These are phyloP conservation scores for Diplodus puntazzo DNA, from an alignment of 2,797 vertebrate genomes.

Conservation along the genomic window DNA sequence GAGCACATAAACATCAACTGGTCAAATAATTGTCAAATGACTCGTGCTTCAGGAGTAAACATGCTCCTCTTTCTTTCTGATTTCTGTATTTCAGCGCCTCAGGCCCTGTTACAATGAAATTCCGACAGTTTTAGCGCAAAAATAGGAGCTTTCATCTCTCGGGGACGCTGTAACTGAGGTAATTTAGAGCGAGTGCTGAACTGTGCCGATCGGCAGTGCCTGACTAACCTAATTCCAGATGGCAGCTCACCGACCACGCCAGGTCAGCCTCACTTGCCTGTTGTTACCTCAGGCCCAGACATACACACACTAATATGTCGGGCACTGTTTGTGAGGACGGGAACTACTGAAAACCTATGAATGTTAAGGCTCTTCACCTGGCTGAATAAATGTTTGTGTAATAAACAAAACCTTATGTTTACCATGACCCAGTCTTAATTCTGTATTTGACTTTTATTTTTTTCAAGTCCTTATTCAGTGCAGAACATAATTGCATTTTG, in stretches of 20 bases:
- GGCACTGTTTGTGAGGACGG: not conserved
- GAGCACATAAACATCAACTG: not conserved
- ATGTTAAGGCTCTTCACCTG: not conserved
- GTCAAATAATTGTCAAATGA: not conserved
- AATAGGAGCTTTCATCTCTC: constrained; percentile 21
- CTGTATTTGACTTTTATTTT: not conserved
- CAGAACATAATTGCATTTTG: not conserved
- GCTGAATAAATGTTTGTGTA: not conserved
- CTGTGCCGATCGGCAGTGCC: constrained; percentile 33
- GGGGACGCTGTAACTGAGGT: constrained; percentile 1
- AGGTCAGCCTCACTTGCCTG: constrained; percentile 45
- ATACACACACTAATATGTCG: not conserved
- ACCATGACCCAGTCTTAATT: too few species aligned
- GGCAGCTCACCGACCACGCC: constrained; percentile 42
- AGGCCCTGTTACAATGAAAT: constrained; percentile 22
- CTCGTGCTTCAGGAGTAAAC: not conserved
- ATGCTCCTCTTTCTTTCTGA: not conserved
- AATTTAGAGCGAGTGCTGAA: constrained; percentile 31
- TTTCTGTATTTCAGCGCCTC: not conserved
- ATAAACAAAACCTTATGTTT: not conserved
- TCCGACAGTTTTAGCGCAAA: constrained; percentile 29
- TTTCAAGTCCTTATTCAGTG: not conserved
- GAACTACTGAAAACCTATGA: too few species aligned
- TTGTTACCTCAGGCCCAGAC: constrained; percentile 50
- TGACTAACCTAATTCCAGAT: constrained; percentile 62